phyloP scores from a whole-genome alignment of 2,797 vertebrate genomes.

The Danio albolineatus region DNA sequence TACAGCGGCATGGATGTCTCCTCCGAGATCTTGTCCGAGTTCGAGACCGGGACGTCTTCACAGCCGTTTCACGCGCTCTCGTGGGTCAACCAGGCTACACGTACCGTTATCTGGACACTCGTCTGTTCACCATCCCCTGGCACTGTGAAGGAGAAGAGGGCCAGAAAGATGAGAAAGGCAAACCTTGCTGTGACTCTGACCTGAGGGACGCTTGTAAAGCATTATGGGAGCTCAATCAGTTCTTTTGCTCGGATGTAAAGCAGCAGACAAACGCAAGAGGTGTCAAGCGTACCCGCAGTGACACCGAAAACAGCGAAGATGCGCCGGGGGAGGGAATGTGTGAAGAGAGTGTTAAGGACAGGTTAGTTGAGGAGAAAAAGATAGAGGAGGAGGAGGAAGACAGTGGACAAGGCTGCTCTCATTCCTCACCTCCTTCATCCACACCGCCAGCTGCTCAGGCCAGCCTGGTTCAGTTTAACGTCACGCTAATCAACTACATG shows the following conservation, averaged over 20 bases:
- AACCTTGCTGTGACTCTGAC: constrained; percentile 82
- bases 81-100: constrained; percentile 92
- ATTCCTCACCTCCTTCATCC: constrained; percentile 66
- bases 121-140: constrained; percentile 96
- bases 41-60: constrained; percentile 92
- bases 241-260: constrained; percentile 82
- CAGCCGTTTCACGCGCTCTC: constrained; percentile 89
- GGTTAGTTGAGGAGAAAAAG: constrained; percentile 55
- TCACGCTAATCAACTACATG: constrained; percentile 97
- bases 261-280: constrained; percentile 70
- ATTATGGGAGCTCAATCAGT: constrained; percentile 90
- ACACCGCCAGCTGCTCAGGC: constrained; percentile 59
- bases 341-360: constrained; percentile 36
- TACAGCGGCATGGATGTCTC: constrained; percentile 84
- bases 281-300: constrained; percentile 75
- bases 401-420: constrained; percentile 69
- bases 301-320: constrained; percentile 65
- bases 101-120: constrained; percentile 94
- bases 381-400: constrained; percentile 74
- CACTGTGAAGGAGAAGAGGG: constrained; percentile 76
- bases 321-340: constrained; percentile 28
- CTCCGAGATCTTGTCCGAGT: constrained; percentile 92
- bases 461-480: constrained; percentile 81
- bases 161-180: constrained; percentile 62
- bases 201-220: constrained; percentile 87